Base-by-base conservation (phyloP, 2,113 vertebrate species). In the Zosterops pallidus region DNA sequence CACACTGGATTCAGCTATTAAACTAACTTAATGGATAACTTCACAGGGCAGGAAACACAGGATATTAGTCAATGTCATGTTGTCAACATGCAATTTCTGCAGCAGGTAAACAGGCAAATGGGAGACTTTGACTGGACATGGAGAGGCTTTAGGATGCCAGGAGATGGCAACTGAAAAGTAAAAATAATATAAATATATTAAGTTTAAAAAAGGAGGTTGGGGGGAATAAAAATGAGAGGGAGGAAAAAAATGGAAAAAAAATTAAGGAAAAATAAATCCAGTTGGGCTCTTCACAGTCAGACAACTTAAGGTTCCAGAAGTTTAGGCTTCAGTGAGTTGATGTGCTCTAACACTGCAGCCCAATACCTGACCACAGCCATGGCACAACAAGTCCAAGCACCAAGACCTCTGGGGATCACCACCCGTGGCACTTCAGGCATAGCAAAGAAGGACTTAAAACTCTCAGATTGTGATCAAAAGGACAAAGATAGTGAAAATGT, bases 131-230 rank as follows among this genome's bases (percentile, higher is more conserved):
- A 23, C 37, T n/a, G 31, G 21, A 9, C 37, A 53, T 3, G 12
- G 31, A 41, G 11, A 42, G 20, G 12, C 23, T 69, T 85, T 39
- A 65, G 29, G 56, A 41, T 23, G 37, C 3, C 46, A 78, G 24
- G 11, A 50, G 7, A 1, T 39, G 42, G 47, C 4, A 59, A 59
- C 0, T 7, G 13, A 29, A 67, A 63, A 35, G 21, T 12, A 24
- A 22, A 76, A 64, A 15, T 8, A 59, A 29, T 2, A 55, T 4
- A 49, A 63, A 55, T 20, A 31, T 1, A 57, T 19, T 5, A 47
- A 26, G 21, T 17, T 12, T 9, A 12, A 2, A 37, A 13, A 4
- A 3, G 1, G 5, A 3, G 11, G 12, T 3, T 9, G 29, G 13
- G 5, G 4, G 9, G 10, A 20, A 55, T 18, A 31, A 33, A 35